phyloP scores from a whole-genome alignment of 2,113 vertebrate genomes.

The Indicator maculatus region DNA sequence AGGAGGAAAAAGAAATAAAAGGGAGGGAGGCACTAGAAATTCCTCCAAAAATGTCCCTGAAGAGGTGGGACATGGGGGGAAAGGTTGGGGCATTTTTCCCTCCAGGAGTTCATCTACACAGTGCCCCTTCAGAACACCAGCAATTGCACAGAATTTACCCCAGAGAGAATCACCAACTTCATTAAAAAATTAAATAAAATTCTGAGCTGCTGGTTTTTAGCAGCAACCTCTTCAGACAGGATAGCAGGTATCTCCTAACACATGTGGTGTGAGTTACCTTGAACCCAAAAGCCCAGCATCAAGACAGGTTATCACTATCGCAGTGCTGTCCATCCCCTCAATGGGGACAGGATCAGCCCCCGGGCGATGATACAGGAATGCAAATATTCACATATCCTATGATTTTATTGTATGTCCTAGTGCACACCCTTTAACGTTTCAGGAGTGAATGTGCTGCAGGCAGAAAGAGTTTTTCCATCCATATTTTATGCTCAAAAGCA shows the following conservation, averaged over 20 bases:
- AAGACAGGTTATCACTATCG: background rate
- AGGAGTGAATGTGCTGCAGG: background rate
- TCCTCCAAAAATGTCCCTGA: background rate
- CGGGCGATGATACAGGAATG: fast-evolving
- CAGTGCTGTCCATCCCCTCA: background rate
- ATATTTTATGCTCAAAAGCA: background rate
- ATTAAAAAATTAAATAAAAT: background rate
- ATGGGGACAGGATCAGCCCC: background rate
- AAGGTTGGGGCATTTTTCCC: background rate
- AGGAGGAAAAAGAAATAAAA: too few species aligned
- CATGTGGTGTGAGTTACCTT: background rate
- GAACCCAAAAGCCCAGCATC: fast-evolving
- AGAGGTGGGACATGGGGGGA: background rate
- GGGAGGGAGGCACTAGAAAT: background rate
- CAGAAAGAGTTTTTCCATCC: background rate
- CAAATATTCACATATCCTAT: background rate
- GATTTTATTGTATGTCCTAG: background rate
- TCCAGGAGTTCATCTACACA: background rate
- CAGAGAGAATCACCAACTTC: background rate
- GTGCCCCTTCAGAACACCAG: background rate
- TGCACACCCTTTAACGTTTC: background rate
- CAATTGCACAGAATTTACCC: background rate
- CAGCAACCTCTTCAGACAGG: background rate
- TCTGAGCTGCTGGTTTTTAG: background rate
- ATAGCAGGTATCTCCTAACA: background rate